phyloP scores from a whole-genome alignment of 2,797 vertebrate genomes.

The Myotis findleyi region DNA sequence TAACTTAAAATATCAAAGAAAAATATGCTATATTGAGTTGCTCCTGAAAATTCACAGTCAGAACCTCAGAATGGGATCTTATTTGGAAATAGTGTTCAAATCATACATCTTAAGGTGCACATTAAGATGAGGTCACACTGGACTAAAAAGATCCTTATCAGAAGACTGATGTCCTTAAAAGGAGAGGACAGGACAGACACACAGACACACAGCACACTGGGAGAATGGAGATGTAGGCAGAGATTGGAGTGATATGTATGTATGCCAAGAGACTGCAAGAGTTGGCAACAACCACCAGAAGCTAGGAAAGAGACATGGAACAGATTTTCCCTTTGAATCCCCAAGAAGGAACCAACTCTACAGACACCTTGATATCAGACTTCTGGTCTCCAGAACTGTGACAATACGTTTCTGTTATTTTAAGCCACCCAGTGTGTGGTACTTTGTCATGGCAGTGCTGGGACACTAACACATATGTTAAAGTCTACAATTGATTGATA shows the following conservation, averaged over 20 bases:
- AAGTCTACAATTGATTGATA: not conserved
- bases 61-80: not conserved
- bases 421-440: not conserved
- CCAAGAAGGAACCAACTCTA: not conserved
- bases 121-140: not conserved
- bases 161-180: not conserved
- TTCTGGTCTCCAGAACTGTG: not conserved
- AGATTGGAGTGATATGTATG: not conserved
- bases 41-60: not conserved
- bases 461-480: not conserved
- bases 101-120: not conserved
- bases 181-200: not conserved
- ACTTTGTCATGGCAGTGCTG: not conserved
- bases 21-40: not conserved
- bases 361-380: not conserved
- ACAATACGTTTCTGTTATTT: not conserved
- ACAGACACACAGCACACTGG: not conserved
- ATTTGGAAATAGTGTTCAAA: not conserved
- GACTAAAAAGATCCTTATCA: not conserved
- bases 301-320: not conserved
- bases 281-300: not conserved
- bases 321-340: not conserved
- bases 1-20: slow-evolving; percentile 9
- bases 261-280: not conserved
- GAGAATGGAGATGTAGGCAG: not conserved